Evolutionary conservation across 2,888 invertebrate species (phyloP), one percentile per base, ranked within the genome.

Genomic region (Leuctra nigra): DNA sequence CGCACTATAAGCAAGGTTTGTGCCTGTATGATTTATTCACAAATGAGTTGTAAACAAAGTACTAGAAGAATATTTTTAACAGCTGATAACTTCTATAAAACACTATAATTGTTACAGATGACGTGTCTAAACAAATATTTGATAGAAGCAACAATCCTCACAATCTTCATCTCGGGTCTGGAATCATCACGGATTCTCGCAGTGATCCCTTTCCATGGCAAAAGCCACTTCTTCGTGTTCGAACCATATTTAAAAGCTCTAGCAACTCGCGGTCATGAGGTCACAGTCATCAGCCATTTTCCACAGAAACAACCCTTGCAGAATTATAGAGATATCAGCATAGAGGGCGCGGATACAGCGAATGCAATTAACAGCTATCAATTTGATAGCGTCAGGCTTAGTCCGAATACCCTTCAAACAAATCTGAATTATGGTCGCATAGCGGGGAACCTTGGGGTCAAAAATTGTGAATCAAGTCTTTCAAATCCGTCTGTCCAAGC

Each of bases 401-500:
- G 6, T n/a, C 13, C 14, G 6, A 3, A n/a, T 16, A 16, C 39
- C 2, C n/a, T 39, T 4, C 22, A 13, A 2, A 23, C 24, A 3
- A 39, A 16, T 2, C 9, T 39, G 7, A 18, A 4, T 16, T 16
- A 25, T 3, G 47, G 25, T 6, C 7, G 4, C 1, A n/a, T n/a
- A n/a, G n/a, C n/a, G n/a, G n/a, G n/a, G n/a, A n/a, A n/a, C n/a
- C 6, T 24, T 9, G 47, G 47, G 2, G 14, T 13, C 4, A 16
- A 14, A 9, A 52, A 53, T 2, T 64, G 63, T 24, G 57, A 60
- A 11, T 18, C 35, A 3, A 36, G 53, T 0, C 44, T 61, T 0
- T 36, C 61, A 11, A 20, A 55, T 4, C 59, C 60, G 2, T 11
- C 59, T 6, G 54, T 63, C 18, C 58, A 61, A 20, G 44, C 58